Evolutionary conservation across 2,113 vertebrate species (phyloP), one percentile per base, ranked within the genome.

Genomic region (Archocentrus centrarchus): DNA sequence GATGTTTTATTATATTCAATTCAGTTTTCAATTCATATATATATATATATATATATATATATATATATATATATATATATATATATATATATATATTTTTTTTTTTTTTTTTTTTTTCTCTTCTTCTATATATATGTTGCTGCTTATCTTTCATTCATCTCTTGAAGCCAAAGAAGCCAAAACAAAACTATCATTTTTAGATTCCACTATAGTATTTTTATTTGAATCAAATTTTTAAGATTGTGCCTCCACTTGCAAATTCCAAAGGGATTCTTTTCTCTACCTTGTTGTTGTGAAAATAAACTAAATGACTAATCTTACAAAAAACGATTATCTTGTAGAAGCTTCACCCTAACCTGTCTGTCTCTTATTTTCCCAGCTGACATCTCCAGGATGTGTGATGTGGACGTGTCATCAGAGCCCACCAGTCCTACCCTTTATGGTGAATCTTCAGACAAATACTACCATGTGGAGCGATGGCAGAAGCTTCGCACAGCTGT

Each of bases 401-500:
- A 96, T 62, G 94, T 96, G 88, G 95, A 96, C 5, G 82, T 95
- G 75, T 91, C 95, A 8, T 88, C 95, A 0, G 96, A 96, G 89
- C 94, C 95, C 77, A 93, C 86, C 80, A 96, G 96, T 84, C 96
- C 96, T 18, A 95, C 93, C 17, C 89, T 96, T 82, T 95, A 83
- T 0, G 93, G 93, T 0, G 97, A 97, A 83, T 96, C 95, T 0
- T 95, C 97, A 0, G 96, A 98, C 84, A 83, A 95, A 22, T 97
- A 96, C 91, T 96, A 90, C 90, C 94, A 95, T 1, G 93, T 95
- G 85, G 96, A 97, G 88, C 96, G 96, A 64, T 97, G 97, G 97
- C 97, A 97, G 94, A 96, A 94, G 81, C 94, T 98, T 3, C 96
- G 97, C 79, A 97, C 96, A 0, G 96, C 97, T 0, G 97, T 98